Evolutionary conservation across 2,888 invertebrate genomes (phyloP), one percentile per base, ranked within the genome.

Genomic region (Carterocephalus palaemon): DNA sequence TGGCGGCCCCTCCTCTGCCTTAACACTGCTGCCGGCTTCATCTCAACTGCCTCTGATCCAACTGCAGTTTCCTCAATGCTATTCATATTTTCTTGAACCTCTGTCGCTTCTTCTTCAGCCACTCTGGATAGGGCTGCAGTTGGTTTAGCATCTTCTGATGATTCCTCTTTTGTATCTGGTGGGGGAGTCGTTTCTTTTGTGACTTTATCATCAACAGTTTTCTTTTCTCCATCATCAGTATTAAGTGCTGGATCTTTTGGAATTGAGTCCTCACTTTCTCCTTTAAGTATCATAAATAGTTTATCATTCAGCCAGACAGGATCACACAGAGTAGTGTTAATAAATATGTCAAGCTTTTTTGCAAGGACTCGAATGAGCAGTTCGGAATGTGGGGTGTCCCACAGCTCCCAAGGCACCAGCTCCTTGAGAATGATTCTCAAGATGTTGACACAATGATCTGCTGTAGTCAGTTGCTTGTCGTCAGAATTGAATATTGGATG

Each of bases 351-450:
- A 1, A 92, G 69, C 56, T 85, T 89, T 59, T 89, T 90, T 0
- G 91, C 85, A 34, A 92, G 56, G 49, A 92, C 89, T 23, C 91
- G 85, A 2, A 91, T 81, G 2, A 92, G 67, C 17, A 91, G 67
- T 64, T 90, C 90, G 0, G 90, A 91, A 32, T 91, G 91, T 6
- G 91, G 85, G 0, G 92, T 92, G 52, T 90, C 91, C 82, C 90
- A 90, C 2, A 92, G 60, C 59, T 92, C 92, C 89, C 91, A 91
- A 1, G 90, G 90, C 1, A 92, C 75, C 17, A 92, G 84, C 58
- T 92, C 91, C 55, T 89, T 88, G 6, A 92, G 65, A 6, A 91
- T 67, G 5, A 88, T 77, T n/a, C 91, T 83, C 13, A 91, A 66
- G 47, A 90, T 83, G 56, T 89, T 86, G 1, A 90, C 76, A 49